Percentiles rank a stretch among this genome's conserved stretches.
These are phyloP conservation scores for Mormyrus lacerda DNA, from an alignment of 2,113 vertebrate species.

Conservation along the genomic window DNA sequence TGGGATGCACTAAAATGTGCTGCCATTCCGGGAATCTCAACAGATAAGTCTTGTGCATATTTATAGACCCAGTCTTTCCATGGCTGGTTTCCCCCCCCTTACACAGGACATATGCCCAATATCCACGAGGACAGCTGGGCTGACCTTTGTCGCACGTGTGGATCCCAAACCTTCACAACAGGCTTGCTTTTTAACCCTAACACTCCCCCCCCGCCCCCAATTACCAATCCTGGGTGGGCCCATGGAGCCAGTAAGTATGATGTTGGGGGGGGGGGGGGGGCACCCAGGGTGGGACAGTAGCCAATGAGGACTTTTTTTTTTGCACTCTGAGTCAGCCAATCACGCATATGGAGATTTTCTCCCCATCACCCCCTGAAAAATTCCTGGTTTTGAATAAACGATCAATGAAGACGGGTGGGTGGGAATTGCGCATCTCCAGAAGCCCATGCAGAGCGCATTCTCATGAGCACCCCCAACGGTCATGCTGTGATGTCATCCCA, in stretches of 20 bases:
- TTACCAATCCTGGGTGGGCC: background rate
- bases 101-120: background rate
- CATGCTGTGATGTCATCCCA: background rate
- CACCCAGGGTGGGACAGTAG: background rate
- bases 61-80: slow-evolving; percentile 28
- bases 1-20: slow-evolving; percentile 35
- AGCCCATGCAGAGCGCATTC: background rate
- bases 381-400: background rate
- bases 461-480: background rate
- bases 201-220: background rate
- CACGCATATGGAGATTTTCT: background rate
- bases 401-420: background rate
- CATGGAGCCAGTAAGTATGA: background rate
- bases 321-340: background rate
- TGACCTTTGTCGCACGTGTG: background rate
- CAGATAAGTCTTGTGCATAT: slow-evolving; percentile 31
- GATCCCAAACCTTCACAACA: background rate
- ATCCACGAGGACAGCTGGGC: background rate
- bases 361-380: background rate
- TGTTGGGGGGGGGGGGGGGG: background rate
- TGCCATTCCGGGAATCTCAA: slow-evolving; percentile 25
- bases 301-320: background rate
- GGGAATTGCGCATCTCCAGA: background rate
- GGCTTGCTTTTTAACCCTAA: background rate
- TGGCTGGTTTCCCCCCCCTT: background rate